phyloP scores from a whole-genome alignment of 2,888 invertebrate species.

The Poecilobothrus nobilitatus region DNA sequence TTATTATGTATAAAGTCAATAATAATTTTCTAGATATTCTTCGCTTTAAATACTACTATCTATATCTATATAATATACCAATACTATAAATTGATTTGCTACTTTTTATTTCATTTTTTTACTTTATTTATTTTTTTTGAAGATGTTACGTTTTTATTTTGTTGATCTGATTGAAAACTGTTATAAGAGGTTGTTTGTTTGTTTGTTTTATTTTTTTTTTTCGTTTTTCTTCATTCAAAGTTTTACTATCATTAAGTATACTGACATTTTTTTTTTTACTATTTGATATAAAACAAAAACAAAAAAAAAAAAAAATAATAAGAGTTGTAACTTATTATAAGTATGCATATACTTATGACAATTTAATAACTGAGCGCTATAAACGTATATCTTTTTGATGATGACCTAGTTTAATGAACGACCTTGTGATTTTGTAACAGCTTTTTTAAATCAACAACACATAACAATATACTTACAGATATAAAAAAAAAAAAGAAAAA shows the following conservation, averaged over 20 bases:
- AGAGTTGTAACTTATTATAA: background rate
- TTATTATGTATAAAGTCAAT: too few species aligned
- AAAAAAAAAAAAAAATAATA: too few species aligned
- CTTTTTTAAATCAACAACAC: background rate
- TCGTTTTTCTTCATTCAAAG: background rate
- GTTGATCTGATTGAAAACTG: background rate
- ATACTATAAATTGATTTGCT: too few species aligned
- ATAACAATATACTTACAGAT: background rate
- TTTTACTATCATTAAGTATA: background rate
- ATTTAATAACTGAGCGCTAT: background rate
- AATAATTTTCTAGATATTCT: too few species aligned
- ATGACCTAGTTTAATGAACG: conserved; percentile 23
- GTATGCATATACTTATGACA: background rate
- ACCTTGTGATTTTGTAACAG: conserved; percentile 22
- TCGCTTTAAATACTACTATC: too few species aligned
- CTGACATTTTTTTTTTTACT: background rate
- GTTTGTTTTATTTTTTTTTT: background rate
- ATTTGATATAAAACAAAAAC: too few species aligned
- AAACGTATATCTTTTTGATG: conserved; percentile 6
- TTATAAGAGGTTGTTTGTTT: background rate
- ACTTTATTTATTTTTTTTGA: too few species aligned
- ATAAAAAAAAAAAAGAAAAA: too few species aligned
- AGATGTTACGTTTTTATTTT: background rate
- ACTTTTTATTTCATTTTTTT: too few species aligned
- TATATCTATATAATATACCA: too few species aligned